A percentile compares a stretch with the other conserved stretches of the same genome.
Conservation (phyloP, 2,113 vertebrate genomes). For the Hippocampus mohnikei region DNA sequence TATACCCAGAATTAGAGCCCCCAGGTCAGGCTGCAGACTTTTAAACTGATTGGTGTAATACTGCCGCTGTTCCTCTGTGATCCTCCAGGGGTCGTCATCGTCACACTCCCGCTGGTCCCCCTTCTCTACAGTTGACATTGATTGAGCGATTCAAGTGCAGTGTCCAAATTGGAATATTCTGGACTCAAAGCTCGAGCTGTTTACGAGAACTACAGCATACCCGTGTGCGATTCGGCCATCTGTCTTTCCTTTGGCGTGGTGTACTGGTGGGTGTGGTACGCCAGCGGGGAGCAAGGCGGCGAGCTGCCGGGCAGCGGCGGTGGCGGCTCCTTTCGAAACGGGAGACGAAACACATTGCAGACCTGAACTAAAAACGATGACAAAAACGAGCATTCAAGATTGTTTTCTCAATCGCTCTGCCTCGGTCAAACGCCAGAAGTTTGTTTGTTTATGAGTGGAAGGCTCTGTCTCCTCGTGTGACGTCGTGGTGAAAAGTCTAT, state of each 20-base stretch:
- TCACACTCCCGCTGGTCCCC: slow-evolving; percentile 73
- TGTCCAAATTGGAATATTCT: not conserved
- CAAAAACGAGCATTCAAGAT: too few relatives aligned
- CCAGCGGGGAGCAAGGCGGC: slow-evolving; percentile 79
- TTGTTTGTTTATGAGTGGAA: too few relatives aligned
- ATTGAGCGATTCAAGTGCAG: slow-evolving; percentile 69
- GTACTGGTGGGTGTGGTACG: slow-evolving; percentile 77
- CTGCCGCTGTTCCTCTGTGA: slow-evolving; percentile 91
- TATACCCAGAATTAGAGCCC: slow-evolving; percentile 85
- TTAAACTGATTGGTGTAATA: slow-evolving; percentile 94
- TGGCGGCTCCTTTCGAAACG: slow-evolving; percentile 76
- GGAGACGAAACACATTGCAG: not conserved
- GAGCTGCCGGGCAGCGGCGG: slow-evolving; percentile 77
- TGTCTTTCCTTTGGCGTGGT: slow-evolving; percentile 69
- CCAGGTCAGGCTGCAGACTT: slow-evolving; percentile 86
- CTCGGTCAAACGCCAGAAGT: too few relatives aligned
- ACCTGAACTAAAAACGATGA: not conserved
- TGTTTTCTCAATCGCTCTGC: too few relatives aligned
- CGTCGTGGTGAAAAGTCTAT: too few relatives aligned
- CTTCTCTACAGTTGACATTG: slow-evolving; percentile 59
- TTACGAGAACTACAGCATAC: slow-evolving; percentile 29
- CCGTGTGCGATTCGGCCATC: slow-evolving; percentile 65
- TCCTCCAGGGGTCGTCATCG: slow-evolving; percentile 93
- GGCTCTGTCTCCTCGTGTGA: too few relatives aligned
- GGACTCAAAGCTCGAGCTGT: too few relatives aligned